These are phyloP conservation scores for Lypha dubia DNA, from an alignment of 2,888 invertebrate genomes.

Conservation along the genomic window DNA sequence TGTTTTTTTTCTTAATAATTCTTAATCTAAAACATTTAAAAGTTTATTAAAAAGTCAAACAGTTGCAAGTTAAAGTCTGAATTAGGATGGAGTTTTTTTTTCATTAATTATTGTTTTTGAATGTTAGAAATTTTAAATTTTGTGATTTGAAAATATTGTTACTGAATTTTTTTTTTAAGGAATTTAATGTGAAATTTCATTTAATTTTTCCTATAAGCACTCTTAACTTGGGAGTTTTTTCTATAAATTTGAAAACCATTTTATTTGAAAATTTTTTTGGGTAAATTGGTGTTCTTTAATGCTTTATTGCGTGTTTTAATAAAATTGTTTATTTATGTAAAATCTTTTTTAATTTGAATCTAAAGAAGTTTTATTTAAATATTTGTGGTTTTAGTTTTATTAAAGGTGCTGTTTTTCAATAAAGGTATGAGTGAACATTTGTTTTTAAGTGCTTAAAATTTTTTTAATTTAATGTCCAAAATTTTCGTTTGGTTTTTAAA, in stretches of 20 bases:
- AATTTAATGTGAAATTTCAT: not conserved
- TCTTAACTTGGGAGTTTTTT: slow-evolving; percentile 2
- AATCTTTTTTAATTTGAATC: not conserved
- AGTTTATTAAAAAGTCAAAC: slow-evolving; percentile 42
- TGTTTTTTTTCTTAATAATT: slow-evolving; percentile 6
- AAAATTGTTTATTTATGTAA: slow-evolving; percentile 1
- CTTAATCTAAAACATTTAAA: slow-evolving; percentile 48
- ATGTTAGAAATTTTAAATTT: not conserved
- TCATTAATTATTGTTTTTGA: slow-evolving; percentile 12
- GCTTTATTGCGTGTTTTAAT: slow-evolving; percentile 48
- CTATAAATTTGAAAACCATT: slow-evolving; percentile 47
- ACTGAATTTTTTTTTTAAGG: not conserved
- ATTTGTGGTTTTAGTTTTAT: not conserved
- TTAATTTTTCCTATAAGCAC: slow-evolving; percentile 35
- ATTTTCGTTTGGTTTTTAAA: not conserved
- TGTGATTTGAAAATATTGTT: not conserved
- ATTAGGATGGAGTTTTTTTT: slow-evolving; percentile 50
- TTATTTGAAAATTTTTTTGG: slow-evolving; percentile 33
- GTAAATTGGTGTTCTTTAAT: slow-evolving; percentile 72
- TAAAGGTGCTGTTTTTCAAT: not conserved
- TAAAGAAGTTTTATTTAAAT: not conserved
- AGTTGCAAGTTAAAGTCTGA: slow-evolving; percentile 54
- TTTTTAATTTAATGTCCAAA: not conserved
- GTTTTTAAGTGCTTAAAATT: slow-evolving; percentile 25
- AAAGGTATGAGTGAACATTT: not conserved